phyloP scores from a whole-genome alignment of 2,888 invertebrate species.

The Watsonalla binaria region DNA sequence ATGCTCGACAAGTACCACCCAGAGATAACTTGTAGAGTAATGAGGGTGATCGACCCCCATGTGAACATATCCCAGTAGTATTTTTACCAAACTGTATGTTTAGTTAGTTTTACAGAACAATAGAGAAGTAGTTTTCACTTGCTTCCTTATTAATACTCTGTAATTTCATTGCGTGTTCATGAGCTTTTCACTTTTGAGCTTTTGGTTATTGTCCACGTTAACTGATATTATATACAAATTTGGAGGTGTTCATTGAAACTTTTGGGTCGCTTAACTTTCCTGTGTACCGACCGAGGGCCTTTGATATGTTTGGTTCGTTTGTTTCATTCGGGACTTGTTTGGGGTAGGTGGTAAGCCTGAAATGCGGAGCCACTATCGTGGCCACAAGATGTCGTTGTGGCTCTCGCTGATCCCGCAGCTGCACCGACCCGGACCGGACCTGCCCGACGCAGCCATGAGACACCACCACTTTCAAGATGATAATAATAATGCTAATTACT shows the following conservation, averaged over 20 bases:
- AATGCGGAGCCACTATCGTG: constrained; percentile 94
- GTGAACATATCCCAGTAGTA: no score
- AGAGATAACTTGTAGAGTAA: no score
- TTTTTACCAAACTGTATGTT: no score
- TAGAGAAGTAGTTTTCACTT: no score
- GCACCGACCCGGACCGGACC: constrained; percentile 86
- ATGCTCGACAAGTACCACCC: no score
- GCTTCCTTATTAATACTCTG: no score
- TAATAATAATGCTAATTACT: constrained; percentile 86
- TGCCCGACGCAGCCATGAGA: constrained; percentile 89
- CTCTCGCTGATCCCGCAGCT: constrained; percentile 93
- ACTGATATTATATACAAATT: constrained; percentile 12
- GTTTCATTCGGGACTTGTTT: constrained; percentile 40
- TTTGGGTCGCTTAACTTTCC: constrained; percentile 30
- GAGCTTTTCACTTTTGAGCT: constrained; percentile 9
- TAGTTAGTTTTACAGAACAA: no score
- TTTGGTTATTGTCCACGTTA: constrained; percentile 14
- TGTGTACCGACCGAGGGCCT: constrained; percentile 20
- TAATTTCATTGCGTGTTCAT: constrained; percentile 10
- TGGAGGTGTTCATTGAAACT: constrained; percentile 37
- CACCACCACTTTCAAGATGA: constrained; percentile 93
- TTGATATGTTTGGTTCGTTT: constrained; percentile 35
- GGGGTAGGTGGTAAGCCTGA: constrained; percentile 83
- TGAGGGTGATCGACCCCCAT: no score
- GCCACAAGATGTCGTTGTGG: constrained; percentile 96